Evolutionary conservation across 2,113 vertebrate genomes (phyloP).

Genomic region (Zosterops lateralis): DNA sequence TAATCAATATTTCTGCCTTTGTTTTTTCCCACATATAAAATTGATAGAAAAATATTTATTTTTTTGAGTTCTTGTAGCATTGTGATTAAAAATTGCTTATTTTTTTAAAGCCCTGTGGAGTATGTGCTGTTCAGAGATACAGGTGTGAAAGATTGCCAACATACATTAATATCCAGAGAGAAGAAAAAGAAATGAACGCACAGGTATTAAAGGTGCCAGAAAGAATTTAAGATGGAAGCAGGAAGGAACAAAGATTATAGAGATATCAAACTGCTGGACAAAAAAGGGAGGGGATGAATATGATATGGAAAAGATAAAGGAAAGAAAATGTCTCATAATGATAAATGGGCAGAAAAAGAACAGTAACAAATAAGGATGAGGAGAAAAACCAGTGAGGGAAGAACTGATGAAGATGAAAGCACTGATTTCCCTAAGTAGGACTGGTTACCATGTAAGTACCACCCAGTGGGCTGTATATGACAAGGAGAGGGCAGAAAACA

Average conservation of each 20-base stretch:
- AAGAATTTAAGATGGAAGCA: background rate
- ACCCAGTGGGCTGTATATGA: background rate
- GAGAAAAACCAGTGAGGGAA: background rate
- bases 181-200: conserved; percentile 4
- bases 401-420: background rate
- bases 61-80: background rate
- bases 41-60: background rate
- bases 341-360: background rate
- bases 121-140: background rate
- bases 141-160: background rate
- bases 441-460: background rate
- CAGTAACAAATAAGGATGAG: background rate
- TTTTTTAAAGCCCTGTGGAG: background rate
- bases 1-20: background rate
- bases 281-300: background rate
- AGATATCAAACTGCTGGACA: background rate
- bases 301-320: background rate
- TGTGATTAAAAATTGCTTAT: background rate
- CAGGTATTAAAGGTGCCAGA: background rate
- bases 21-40: background rate
- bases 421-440: background rate
- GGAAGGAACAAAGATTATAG: background rate
- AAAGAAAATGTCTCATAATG: background rate
- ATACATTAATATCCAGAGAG: background rate
- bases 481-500: background rate